Conservation (phyloP, 2,797 vertebrate species). For the Apogon hyalosoma region DNA sequence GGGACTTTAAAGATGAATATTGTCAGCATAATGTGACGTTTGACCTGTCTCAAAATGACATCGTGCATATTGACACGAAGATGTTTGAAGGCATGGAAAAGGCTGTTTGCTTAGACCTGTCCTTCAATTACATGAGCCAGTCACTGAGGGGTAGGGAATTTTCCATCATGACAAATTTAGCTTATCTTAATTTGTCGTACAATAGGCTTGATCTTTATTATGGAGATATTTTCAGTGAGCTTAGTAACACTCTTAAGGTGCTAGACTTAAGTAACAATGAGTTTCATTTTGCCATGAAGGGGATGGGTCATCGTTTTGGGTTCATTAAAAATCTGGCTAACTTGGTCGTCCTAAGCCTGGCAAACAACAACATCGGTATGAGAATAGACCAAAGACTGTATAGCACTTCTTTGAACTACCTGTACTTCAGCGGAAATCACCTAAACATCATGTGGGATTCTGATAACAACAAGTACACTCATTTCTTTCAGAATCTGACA, state of each 20-base stretch:
- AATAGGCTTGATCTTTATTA: conserved; percentile 87
- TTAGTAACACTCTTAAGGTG: conserved; percentile 77
- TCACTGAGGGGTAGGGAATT: conserved; percentile 74
- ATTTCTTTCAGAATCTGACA: conserved; percentile 83
- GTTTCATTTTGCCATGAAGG: conserved; percentile 86
- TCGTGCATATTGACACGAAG: conserved; percentile 70
- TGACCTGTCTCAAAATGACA: conserved; percentile 87
- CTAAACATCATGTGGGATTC: conserved; percentile 84
- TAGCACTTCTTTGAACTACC: conserved; percentile 80
- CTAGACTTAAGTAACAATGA: conserved; percentile 86
- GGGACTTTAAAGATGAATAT: conserved; percentile 52
- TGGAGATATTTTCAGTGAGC: conserved; percentile 74
- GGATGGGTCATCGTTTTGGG: conserved; percentile 84
- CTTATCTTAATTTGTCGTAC: conserved; percentile 82
- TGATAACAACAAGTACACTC: conserved; percentile 74
- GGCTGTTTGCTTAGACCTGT: conserved; percentile 84
- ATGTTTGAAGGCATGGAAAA: conserved; percentile 83
- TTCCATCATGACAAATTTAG: conserved; percentile 66
- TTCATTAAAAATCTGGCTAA: conserved; percentile 77
- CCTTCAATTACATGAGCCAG: conserved; percentile 87
- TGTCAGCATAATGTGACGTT: conserved; percentile 67
- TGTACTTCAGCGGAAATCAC: conserved; percentile 83
- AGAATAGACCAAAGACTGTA: conserved; percentile 75
- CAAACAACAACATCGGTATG: conserved; percentile 83
- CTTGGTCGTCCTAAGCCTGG: conserved; percentile 81